Base-by-base conservation (phyloP, 2,113 vertebrate species). In the Mesocricetus auratus region DNA sequence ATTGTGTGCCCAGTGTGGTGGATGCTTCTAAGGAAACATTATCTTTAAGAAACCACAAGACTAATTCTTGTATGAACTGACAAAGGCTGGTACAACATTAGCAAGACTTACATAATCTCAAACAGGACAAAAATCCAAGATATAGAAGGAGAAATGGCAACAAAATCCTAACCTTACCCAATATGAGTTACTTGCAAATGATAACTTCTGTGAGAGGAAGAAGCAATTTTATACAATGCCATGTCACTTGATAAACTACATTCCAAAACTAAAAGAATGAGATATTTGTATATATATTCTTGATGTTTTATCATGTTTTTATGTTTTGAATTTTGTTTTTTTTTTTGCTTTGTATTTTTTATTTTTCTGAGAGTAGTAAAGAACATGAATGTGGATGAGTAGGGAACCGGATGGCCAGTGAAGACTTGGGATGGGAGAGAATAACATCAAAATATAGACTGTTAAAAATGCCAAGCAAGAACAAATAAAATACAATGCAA, bases 321-420 rank as follows among this genome's bases (percentile, higher is more conserved):
- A 81, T 62, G 9, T 42, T 64, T 85, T 62, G 42, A 5, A 9
- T 31, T 83, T 60, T 42, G 42, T 62, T 62, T 17, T 31, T 12
- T 60, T 4, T 42, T 42, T 31, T 42, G 7, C 16, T 62, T 39
- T 62, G 29, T 60, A 6, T 7, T 42, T 64, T 85, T 62, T 62
- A 10, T 17, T 31, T 83, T 60, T 11, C 58, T 19, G 24, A 62
- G 24, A 42, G 3, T 62, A 62, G 29, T 15, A 31, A 17, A 45
- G 58, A 19, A 29, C 4, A 19, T 64, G 15, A 83, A 60, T 9
- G 29, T 45, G 39, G 10, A 45, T 45, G 58, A 4, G 12, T 3
- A 83, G 39, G 0, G 0, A 29, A 42, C 0, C 42, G 36, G 7
- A 60, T 7, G 3, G 8, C 64, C 8, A 17, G n/a, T 31, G 58